Conservation (phyloP, 2,113 vertebrate genomes). For the Helogale parvula region DNA sequence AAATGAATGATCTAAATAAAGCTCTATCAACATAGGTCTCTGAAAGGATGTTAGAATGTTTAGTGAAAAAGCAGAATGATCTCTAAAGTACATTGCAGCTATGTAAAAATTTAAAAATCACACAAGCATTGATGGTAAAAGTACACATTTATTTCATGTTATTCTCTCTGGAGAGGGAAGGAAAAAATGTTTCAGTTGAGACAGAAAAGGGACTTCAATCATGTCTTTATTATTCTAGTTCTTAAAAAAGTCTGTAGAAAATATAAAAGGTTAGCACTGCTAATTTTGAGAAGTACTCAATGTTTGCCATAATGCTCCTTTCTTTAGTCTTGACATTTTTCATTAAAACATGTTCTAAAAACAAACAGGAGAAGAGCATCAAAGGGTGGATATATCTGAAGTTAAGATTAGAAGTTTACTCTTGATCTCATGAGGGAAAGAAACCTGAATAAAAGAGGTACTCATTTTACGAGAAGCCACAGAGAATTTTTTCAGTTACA, state of each 20-base stretch:
- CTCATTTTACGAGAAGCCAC: conserved; percentile 2
- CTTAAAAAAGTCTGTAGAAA: not conserved
- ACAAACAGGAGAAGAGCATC: not conserved
- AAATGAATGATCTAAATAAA: conserved; percentile 1
- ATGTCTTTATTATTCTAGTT: not conserved
- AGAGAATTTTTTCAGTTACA: not conserved
- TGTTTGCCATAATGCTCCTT: not conserved
- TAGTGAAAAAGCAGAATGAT: conserved; percentile 19
- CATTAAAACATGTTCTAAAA: conserved; percentile 18
- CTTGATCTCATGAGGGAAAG: not conserved
- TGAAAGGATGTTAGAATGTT: not conserved
- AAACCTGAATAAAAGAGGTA: not conserved
- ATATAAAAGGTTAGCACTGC: not conserved
- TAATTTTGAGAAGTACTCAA: not conserved
- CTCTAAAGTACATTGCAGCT: not conserved
- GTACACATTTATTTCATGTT: not conserved
- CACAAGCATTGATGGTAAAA: not conserved
- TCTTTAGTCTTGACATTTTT: conserved; percentile 19
- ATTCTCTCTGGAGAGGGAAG: not conserved
- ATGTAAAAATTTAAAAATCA: conserved; percentile 14
- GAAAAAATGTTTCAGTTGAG: not conserved
- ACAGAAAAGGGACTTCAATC: conserved; percentile 10
- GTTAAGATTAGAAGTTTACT: not conserved
- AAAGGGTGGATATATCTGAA: conserved; percentile 18
- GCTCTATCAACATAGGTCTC: not conserved